A percentile compares a stretch with the other conserved stretches of the same genome.
Conservation (phyloP, 2,797 vertebrate genomes). For the Salarias fasciatus region DNA sequence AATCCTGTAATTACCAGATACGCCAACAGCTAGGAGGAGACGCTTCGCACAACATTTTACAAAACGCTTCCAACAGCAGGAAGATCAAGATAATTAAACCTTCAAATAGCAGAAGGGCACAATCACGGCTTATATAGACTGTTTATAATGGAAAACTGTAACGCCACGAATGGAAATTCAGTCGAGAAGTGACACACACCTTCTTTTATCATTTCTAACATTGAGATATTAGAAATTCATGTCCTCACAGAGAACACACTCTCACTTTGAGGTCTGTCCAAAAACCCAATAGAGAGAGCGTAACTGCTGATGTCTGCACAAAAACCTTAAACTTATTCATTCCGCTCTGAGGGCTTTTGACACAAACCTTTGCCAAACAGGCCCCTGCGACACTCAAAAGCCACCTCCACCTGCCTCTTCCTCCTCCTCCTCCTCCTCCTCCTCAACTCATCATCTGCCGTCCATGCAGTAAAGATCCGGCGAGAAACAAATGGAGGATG, state of each 20-base stretch:
- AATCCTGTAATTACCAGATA: slow-evolving; percentile 84
- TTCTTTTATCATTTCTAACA: slow-evolving; percentile 7
- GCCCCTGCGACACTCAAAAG: slow-evolving; percentile 56
- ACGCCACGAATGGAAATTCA: slow-evolving; percentile 41
- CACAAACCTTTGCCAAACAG: slow-evolving; percentile 55
- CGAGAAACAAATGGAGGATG: slow-evolving; percentile 57
- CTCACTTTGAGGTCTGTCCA: slow-evolving; percentile 1
- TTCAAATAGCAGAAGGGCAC: slow-evolving; percentile 51
- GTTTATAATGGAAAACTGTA: slow-evolving; percentile 36
- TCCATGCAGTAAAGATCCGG: slow-evolving; percentile 46
- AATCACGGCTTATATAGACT: slow-evolving; percentile 46
- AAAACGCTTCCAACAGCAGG: slow-evolving; percentile 57
- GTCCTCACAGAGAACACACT: slow-evolving; percentile 22
- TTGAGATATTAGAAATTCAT: slow-evolving; percentile 1
- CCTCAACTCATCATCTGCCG: slow-evolving; percentile 32
- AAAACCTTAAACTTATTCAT: slow-evolving; percentile 42
- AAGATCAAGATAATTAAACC: slow-evolving; percentile 55
- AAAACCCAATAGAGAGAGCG: slow-evolving; percentile 21
- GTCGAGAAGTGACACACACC: slow-evolving; percentile 34
- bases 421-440: slow-evolving; percentile 9
- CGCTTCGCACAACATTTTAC: slow-evolving; percentile 69
- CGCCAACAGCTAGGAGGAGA: slow-evolving; percentile 72
- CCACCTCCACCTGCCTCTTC: slow-evolving; percentile 54
- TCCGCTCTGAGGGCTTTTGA: slow-evolving; percentile 48
- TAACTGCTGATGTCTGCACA: slow-evolving; percentile 48